Conservation (phyloP, 1,140 invertebrate genomes). For the Diorhabda sublineata region DNA sequence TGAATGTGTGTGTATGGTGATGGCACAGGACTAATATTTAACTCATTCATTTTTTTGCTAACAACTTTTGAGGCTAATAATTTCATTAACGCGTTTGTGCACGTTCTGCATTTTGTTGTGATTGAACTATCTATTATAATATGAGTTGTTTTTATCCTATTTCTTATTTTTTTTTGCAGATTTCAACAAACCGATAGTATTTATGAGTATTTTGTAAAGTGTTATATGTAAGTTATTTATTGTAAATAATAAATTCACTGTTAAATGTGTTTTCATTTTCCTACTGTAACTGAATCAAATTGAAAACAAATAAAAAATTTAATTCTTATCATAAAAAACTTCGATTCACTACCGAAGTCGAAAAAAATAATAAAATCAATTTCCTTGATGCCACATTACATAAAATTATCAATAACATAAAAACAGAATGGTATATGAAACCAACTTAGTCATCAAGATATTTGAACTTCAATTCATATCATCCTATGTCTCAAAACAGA, state of each 20-base stretch:
- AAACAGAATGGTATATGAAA: too few relatives aligned
- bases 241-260: slow-evolving; percentile 9
- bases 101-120: not conserved
- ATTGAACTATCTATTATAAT: not conserved
- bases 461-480: too few relatives aligned
- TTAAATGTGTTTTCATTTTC: not conserved
- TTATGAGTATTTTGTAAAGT: not conserved
- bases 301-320: too few relatives aligned
- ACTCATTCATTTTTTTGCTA: not conserved
- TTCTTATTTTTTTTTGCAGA: not conserved
- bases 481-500: too few relatives aligned
- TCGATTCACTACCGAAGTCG: too few relatives aligned
- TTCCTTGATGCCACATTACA: too few relatives aligned
- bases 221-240: not conserved
- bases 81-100: not conserved
- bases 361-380: too few relatives aligned
- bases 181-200: not conserved
- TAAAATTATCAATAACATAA: too few relatives aligned
- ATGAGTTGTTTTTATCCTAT: not conserved
- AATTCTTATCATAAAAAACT: too few relatives aligned
- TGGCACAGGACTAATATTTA: not conserved
- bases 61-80: not conserved
- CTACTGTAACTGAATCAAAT: not conserved
- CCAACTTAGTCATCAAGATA: too few relatives aligned
- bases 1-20: not conserved